phyloP scores from a whole-genome alignment of 2,797 vertebrate species.

The Denticeps clupeoides region DNA sequence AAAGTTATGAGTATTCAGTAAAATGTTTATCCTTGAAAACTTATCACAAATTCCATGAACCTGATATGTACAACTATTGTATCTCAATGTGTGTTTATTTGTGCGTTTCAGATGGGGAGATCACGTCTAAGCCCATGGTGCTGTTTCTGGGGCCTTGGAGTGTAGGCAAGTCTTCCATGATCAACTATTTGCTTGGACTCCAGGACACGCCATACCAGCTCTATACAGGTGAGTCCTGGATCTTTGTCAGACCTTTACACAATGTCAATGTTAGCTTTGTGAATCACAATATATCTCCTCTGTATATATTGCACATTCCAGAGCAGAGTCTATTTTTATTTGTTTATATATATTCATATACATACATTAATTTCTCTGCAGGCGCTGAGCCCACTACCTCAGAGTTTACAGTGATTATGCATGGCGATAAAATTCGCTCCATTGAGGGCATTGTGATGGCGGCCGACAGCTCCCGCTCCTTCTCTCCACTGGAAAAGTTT shows the following conservation, averaged over 20 bases:
- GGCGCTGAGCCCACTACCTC: constrained; percentile 97
- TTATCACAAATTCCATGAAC: too few species aligned
- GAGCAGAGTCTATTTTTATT: too few species aligned
- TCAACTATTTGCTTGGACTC: constrained; percentile 96
- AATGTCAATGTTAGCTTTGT: too few species aligned
- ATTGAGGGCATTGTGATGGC: constrained; percentile 98
- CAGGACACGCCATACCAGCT: constrained; percentile 86
- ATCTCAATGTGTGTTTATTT: too few species aligned
- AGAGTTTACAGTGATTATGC: constrained; percentile 96
- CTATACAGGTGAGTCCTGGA: constrained; percentile 61
- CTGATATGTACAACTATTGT: too few species aligned
- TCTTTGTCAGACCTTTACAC: background rate
- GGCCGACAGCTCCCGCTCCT: constrained; percentile 89
- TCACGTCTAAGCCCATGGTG: constrained; percentile 97
- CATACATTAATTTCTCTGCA: constrained; percentile 30
- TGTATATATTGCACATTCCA: background rate
- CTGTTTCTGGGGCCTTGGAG: constrained; percentile 98
- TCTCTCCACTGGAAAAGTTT: constrained; percentile 94
- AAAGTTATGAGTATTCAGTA: too few species aligned
- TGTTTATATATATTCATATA: too few species aligned
- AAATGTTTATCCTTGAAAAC: too few species aligned
- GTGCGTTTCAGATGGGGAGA: constrained; percentile 94
- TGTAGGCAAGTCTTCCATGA: constrained; percentile 97
- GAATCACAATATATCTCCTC: too few species aligned
- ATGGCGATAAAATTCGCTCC: constrained; percentile 90